Percentiles rank a stretch among this genome's conserved stretches.
These are phyloP conservation scores for Natrix natrix DNA, from an alignment of 2,797 vertebrate species.

Conservation along the genomic window DNA sequence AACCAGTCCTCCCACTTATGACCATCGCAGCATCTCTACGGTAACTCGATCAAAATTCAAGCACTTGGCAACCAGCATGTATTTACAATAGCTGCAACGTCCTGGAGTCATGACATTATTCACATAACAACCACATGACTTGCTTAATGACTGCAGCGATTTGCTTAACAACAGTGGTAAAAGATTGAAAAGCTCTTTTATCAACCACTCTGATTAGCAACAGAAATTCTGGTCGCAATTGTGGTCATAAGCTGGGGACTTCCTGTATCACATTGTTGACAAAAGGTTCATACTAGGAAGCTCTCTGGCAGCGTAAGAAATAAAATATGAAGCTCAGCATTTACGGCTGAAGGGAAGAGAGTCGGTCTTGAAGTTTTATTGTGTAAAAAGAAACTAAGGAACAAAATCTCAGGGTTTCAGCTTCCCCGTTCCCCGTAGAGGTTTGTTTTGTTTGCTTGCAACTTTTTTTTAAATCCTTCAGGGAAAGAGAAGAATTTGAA, in stretches of 20 bases:
- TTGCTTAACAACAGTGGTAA: not conserved
- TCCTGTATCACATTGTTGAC: not conserved
- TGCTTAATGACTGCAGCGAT: not conserved
- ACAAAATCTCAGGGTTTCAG: not conserved
- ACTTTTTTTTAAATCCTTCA: conserved; percentile 42
- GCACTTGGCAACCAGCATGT: not conserved
- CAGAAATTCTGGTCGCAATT: not conserved
- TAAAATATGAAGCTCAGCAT: not conserved
- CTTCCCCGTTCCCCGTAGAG: not conserved
- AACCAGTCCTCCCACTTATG: not conserved
- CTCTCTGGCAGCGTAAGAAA: not conserved
- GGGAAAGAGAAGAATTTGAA: conserved; percentile 75
- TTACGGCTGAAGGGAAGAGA: not conserved
- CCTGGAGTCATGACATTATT: not conserved
- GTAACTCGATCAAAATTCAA: not conserved
- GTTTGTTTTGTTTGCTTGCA: not conserved
- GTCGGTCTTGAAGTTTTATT: not conserved
- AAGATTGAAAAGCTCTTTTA: not conserved
- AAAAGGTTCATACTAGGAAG: not conserved
- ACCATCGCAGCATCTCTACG: not conserved
- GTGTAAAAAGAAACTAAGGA: not conserved
- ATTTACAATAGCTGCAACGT: not conserved
- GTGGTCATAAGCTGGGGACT: not conserved
- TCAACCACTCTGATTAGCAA: not conserved
- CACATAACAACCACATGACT: not conserved